phyloP scores from a whole-genome alignment of 1,140 invertebrate genomes.

The Venturia canescens region DNA sequence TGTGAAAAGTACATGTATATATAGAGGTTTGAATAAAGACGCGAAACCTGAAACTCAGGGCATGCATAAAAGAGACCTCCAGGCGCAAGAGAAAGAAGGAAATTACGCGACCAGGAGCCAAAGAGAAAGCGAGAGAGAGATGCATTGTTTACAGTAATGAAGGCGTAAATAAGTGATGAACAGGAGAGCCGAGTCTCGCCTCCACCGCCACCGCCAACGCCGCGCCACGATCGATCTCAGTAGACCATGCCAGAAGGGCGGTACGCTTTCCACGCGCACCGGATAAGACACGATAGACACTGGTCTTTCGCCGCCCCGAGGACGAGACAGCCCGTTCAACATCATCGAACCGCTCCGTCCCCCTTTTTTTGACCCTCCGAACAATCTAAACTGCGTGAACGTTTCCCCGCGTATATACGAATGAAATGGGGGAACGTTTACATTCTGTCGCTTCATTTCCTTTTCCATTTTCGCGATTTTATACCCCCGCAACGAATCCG shows the following conservation, averaged over 20 bases:
- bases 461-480: conserved; percentile 5
- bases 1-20: background rate
- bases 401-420: background rate
- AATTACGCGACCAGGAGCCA: conserved; percentile 27
- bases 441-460: conserved; percentile 24
- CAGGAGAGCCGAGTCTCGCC: background rate
- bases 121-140: conserved; percentile 49
- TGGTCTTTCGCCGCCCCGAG: background rate
- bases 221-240: conserved; percentile 69
- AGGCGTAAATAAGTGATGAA: conserved; percentile 73
- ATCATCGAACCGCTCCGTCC: conserved; percentile 9
- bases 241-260: conserved; percentile 17
- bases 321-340: background rate
- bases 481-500: background rate
- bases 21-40: conserved; percentile 37
- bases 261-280: conserved; percentile 18
- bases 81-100: conserved; percentile 34
- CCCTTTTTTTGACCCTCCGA: conserved; percentile 27
- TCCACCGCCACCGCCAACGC: conserved; percentile 45
- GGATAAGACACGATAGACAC: background rate
- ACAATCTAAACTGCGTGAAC: background rate
- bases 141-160: conserved; percentile 74
- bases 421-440: background rate
- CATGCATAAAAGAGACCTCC: conserved; percentile 53
- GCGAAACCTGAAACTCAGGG: conserved; percentile 44